Evolutionary conservation across 1,140 invertebrate genomes (phyloP).

Genomic region (Radopholus similis): DNA sequence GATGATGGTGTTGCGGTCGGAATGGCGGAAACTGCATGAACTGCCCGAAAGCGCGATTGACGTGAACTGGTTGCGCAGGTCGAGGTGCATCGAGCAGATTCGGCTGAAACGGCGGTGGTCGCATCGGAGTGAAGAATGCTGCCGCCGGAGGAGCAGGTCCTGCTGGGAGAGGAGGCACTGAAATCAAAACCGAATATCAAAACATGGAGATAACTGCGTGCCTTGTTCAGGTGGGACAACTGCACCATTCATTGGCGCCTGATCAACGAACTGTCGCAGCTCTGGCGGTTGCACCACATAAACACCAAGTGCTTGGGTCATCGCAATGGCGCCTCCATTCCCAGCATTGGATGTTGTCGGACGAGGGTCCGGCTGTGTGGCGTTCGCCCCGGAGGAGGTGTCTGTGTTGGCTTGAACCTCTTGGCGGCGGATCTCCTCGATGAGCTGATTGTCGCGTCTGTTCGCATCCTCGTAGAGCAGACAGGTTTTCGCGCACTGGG

Average conservation of each 20-base stretch:
- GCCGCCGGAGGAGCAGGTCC: too few relatives aligned
- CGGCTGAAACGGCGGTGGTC: neutral
- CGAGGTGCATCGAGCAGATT: neutral
- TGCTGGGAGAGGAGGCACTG: too few relatives aligned
- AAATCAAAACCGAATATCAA: too few relatives aligned
- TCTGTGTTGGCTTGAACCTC: neutral
- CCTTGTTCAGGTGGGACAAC: too few relatives aligned
- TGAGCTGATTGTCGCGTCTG: conserved; percentile 11
- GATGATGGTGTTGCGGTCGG: neutral
- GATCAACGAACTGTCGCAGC: too few relatives aligned
- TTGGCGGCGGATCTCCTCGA: conserved; percentile 16
- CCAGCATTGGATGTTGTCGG: neutral
- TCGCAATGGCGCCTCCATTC: neutral
- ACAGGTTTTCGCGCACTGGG: conserved; percentile 18
- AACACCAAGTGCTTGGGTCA: neutral
- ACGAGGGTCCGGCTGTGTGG: neutral
- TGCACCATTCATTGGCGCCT: too few relatives aligned
- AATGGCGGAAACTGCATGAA: neutral
- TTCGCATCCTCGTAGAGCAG: conserved; percentile 29
- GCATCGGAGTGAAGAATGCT: too few relatives aligned
- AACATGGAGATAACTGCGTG: too few relatives aligned
- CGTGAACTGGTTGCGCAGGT: neutral
- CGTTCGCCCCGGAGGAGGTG: neutral
- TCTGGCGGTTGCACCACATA: too few relatives aligned
- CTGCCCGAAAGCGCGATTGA: neutral